A percentile compares a stretch with the other conserved stretches of the same genome.
Conservation (phyloP, 2,888 invertebrate genomes). For the Leptinotarsa tumamoca region DNA sequence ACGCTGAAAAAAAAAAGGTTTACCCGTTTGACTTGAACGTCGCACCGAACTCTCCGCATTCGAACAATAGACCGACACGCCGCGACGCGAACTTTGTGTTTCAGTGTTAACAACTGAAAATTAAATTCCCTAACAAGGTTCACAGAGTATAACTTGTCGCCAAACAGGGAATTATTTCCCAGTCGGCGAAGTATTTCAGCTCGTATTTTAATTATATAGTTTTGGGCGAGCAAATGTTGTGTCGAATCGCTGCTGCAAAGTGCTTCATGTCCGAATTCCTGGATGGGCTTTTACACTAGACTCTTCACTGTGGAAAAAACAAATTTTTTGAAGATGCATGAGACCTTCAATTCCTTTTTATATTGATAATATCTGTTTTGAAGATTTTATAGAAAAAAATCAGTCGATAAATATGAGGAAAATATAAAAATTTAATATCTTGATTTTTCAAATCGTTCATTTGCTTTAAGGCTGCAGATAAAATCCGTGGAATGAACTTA, state of each 20-base stretch:
- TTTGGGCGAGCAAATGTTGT: constrained; percentile 1
- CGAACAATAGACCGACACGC: constrained; percentile 7
- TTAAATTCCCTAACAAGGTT: constrained; percentile 30
- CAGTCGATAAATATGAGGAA: too few relatives aligned
- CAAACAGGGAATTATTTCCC: constrained; percentile 21
- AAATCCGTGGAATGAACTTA: too few relatives aligned
- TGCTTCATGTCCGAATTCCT: neutral
- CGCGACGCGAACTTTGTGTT: constrained; percentile 24
- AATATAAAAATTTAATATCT: too few relatives aligned
- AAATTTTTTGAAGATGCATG: too few relatives aligned
- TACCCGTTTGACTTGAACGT: constrained; percentile 4
- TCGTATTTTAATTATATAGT: constrained; percentile 26
- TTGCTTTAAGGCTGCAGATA: too few relatives aligned
- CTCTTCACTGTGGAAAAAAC: neutral
- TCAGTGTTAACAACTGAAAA: constrained; percentile 26
- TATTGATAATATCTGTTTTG: too few relatives aligned
- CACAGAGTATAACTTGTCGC: constrained; percentile 7
- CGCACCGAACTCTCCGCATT: constrained; percentile 15
- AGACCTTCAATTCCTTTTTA: neutral
- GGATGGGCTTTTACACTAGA: neutral
- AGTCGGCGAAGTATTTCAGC: constrained; percentile 14
- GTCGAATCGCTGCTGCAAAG: neutral
- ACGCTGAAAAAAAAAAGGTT: neutral
- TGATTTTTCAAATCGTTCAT: too few relatives aligned
- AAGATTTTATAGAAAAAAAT: too few relatives aligned